Evolutionary conservation across 2,797 vertebrate species (phyloP).

Genomic region (Poeciliopsis presidionis): DNA sequence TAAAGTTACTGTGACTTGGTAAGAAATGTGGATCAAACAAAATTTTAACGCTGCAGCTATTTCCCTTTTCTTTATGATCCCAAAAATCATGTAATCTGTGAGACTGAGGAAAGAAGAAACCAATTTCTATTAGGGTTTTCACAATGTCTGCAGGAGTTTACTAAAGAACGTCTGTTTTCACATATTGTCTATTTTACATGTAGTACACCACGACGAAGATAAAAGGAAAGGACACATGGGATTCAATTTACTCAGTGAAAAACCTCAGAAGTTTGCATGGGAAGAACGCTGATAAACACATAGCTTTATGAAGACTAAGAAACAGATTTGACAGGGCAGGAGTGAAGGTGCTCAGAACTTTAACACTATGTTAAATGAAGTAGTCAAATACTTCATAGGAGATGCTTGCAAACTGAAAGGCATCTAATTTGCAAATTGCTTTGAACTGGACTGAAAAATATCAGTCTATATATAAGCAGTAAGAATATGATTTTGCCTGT

Average conservation of each 20-base stretch:
- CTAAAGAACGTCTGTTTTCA: neutral
- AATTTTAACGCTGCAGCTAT: neutral
- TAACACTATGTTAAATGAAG: neutral
- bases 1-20: neutral
- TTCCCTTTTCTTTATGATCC: neutral
- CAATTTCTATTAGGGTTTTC: neutral
- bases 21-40: neutral
- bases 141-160: neutral
- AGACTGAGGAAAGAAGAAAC: neutral
- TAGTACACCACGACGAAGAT: neutral
- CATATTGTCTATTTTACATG: neutral
- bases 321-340: no score
- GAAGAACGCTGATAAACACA: neutral
- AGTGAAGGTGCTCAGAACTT: no score
- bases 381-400: neutral
- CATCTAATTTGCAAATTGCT: neutral
- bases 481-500: neutral
- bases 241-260: neutral
- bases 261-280: neutral
- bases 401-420: neutral
- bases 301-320: neutral
- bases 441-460: neutral
- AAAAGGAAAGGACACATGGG: neutral
- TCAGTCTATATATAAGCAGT: neutral
- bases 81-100: neutral